A percentile compares a stretch with the other conserved stretches of the same genome.
phyloP scores from a whole-genome alignment of 2,113 vertebrate genomes.

The Machaerirhynchus nigripectus region DNA sequence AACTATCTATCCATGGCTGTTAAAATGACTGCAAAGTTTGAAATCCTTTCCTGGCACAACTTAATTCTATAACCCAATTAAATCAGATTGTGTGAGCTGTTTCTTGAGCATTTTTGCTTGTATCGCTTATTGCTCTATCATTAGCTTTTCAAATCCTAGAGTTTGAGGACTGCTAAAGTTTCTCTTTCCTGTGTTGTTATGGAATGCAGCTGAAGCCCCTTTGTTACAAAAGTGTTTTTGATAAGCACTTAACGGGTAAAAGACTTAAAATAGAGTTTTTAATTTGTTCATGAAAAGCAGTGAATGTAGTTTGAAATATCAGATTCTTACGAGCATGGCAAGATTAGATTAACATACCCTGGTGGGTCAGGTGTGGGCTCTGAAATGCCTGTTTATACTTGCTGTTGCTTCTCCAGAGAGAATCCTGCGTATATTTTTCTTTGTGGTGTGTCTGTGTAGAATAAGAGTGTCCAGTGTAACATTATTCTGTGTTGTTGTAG shows the following conservation, averaged over 20 bases:
- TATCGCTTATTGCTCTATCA: background rate
- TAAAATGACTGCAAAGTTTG: constrained; percentile 45
- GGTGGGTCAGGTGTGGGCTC: background rate
- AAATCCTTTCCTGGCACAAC: constrained; percentile 3
- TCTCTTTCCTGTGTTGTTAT: background rate
- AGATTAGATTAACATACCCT: background rate
- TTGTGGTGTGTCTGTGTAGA: background rate
- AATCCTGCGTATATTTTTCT: background rate
- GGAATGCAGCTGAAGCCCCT: background rate
- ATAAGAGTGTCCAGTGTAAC: background rate
- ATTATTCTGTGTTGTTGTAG: background rate
- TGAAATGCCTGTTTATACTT: background rate
- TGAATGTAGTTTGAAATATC: background rate
- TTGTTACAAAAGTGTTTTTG: background rate
- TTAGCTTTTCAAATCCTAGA: background rate
- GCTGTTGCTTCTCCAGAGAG: background rate
- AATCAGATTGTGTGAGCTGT: constrained; percentile 15
- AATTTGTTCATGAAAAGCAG: background rate
- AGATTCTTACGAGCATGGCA: background rate
- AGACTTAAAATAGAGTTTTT: background rate
- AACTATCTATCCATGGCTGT: constrained; percentile 34
- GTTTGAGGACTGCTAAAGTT: background rate
- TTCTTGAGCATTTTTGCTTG: background rate
- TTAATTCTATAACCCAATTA: constrained; percentile 55
- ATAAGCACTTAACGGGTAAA: background rate